A percentile compares a stretch with the other conserved stretches of the same genome.
Conservation (phyloP, 2,888 invertebrate species). For the Aporophyla nigra region DNA sequence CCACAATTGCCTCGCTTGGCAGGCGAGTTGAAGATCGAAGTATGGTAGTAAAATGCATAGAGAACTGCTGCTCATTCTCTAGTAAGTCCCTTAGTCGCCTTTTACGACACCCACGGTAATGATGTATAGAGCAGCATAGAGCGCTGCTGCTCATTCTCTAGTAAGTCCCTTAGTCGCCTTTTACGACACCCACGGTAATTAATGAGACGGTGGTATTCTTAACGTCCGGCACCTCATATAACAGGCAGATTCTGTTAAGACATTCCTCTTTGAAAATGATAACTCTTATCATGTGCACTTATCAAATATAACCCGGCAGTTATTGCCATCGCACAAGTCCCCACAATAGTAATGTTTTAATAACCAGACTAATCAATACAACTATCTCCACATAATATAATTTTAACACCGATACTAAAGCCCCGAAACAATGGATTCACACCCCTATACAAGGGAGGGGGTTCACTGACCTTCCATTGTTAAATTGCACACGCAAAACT, state of each 20-base stretch:
- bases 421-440: slow-evolving; percentile 79
- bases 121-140: no score
- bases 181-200: no score
- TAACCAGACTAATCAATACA: slow-evolving; percentile 53
- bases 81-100: no score
- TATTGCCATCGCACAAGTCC: not conserved
- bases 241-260: not conserved
- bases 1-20: no score
- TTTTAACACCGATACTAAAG: slow-evolving; percentile 76
- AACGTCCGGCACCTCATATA: no score
- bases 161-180: no score
- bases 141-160: no score
- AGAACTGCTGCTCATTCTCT: no score
- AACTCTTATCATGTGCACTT: slow-evolving; percentile 4
- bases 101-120: no score
- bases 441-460: slow-evolving; percentile 76
- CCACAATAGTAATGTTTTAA: slow-evolving; percentile 29
- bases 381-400: slow-evolving; percentile 61
- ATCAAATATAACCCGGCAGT: not conserved
- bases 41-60: no score
- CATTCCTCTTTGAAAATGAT: not conserved
- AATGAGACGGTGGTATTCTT: no score
- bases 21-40: no score
- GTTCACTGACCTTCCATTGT: slow-evolving; percentile 74
- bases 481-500: slow-evolving; percentile 42